Evolutionary conservation across 2,888 invertebrate species (phyloP), one percentile per base, ranked within the genome.

Genomic region (Cosmopolites sordidus): DNA sequence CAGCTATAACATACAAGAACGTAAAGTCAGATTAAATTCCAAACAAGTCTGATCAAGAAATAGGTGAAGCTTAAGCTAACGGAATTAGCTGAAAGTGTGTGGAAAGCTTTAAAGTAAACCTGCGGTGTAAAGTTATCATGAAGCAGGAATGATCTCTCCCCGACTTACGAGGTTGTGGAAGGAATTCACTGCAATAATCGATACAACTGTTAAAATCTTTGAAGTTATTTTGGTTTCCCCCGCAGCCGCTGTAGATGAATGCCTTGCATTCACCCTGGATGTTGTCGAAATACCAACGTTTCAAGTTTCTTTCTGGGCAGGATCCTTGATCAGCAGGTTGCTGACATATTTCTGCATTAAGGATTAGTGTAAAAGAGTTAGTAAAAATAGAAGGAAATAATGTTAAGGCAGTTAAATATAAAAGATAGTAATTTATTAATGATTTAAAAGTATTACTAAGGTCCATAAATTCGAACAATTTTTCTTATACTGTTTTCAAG

Each of bases 221-320:
- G 82, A 92, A 92, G 78, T 87, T 87, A 79, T 94, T 94, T 68
- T 80, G 81, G 75, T 89, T 92, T 66, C 92, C 93, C 59, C 83
- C 86, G 75, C 93, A 95, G 75, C 94, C 93, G 60, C 83, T 82
- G 78, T 87, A 94, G 67, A 85, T 81, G 77, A 95, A 94, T 49
- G 83, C 79, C 61, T 83, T 74, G 75, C 94, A 95, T 66, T 82
- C 83, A 62, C 79, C 83, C 62, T 78, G 76, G 45, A 76, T 76
- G 60, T 81, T 79, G 73, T 86, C 83, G 74, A 83, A 91, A 78
- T 83, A 83, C 83, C 85, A 92, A 67, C 89, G 82, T 59, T 82
- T 83, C 62, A 73, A 73, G 58, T 72, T 69, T 38, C 69, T 70
- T 37, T 77, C 74, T 60, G 69, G 61, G 69, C 87, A 87, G 50